Base-by-base conservation (phyloP, 1,140 invertebrate species). In the Zophobas atratus region DNA sequence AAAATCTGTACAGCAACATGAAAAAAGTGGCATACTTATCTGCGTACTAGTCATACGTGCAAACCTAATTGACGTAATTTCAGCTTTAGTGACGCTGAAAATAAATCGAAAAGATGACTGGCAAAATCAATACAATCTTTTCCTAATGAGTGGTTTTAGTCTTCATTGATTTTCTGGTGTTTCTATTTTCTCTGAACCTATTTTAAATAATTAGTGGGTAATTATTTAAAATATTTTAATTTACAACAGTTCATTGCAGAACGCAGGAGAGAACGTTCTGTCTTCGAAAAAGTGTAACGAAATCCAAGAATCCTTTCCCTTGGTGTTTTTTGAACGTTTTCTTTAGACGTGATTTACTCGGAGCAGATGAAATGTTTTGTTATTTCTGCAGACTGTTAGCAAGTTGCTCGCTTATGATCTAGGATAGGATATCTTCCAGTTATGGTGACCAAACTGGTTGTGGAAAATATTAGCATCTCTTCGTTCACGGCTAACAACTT, bases 401-500 rank as follows among this genome's bases (percentile, higher is more conserved):
- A 51, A 51, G 49, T 51, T 46, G n/a, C 20, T 38, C 35, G 36
- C 35, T 63, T 39, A 63, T 38, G 57, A 38, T 63, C 57, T 63
- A 63, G 36, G 55, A 57, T 63, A 63, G 36, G 55, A 57, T 57
- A 67, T 67, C 60, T 67, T 67, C 57, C 35, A 63, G 35, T 63
- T 63, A 39, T 63, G 57, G 55, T 73, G 49, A 55, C 55, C 35
- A 56, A 73, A 73, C 71, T 73, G 71, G 71, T 73, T 73, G 55
- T 73, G 56, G 71, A 73, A 73, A 73, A 73, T 73, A 73, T 73
- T 73, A 73, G 71, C 71, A 73, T 73, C 71, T 73, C 49, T 43
- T 73, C 71, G 49, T 73, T 73, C 71, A 73, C 33, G 71, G 71
- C 71, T 55, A 73, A 73, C 71, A 73, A 73, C 71, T 73, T 73